Evolutionary conservation across 2,888 invertebrate genomes (phyloP).

Genomic region (Apocheima hispidaria): DNA sequence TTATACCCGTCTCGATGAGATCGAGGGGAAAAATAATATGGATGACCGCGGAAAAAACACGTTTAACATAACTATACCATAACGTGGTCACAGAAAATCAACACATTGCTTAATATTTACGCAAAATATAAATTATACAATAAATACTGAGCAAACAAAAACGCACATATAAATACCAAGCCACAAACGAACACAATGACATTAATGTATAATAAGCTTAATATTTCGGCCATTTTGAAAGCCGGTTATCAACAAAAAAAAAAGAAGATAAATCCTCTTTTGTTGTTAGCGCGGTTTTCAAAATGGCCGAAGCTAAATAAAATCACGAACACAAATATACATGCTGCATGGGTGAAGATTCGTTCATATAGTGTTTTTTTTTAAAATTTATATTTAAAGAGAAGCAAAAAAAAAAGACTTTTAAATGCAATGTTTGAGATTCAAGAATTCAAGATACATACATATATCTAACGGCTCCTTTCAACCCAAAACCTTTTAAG

Average conservation of each 20-base stretch:
- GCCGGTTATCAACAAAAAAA: neutral
- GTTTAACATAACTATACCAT: neutral
- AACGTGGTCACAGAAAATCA: slow-evolving; percentile 12
- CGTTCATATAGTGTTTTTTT: slow-evolving; percentile 15
- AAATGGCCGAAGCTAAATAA: slow-evolving; percentile 17
- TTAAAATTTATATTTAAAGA: no score
- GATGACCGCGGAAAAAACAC: no score
- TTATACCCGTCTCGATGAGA: no score
- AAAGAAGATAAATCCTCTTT: no score
- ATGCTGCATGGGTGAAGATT: slow-evolving; percentile 48
- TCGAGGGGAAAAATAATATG: no score
- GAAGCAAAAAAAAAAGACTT: no score
- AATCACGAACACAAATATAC: slow-evolving; percentile 42
- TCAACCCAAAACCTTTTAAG: no score
- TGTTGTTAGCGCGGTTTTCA: neutral
- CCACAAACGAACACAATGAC: slow-evolving; percentile 41
- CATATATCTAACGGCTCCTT: no score
- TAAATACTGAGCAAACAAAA: slow-evolving; percentile 29
- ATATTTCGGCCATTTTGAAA: neutral
- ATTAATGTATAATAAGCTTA: slow-evolving; percentile 36
- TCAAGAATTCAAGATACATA: no score
- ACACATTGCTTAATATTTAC: slow-evolving; percentile 17
- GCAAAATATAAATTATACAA: neutral
- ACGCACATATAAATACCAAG: slow-evolving; percentile 52
- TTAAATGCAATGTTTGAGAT: no score